Evolutionary conservation across 1,140 invertebrate genomes (phyloP), one percentile per base, ranked within the genome.

Genomic region (Frieseomelitta varia): DNA sequence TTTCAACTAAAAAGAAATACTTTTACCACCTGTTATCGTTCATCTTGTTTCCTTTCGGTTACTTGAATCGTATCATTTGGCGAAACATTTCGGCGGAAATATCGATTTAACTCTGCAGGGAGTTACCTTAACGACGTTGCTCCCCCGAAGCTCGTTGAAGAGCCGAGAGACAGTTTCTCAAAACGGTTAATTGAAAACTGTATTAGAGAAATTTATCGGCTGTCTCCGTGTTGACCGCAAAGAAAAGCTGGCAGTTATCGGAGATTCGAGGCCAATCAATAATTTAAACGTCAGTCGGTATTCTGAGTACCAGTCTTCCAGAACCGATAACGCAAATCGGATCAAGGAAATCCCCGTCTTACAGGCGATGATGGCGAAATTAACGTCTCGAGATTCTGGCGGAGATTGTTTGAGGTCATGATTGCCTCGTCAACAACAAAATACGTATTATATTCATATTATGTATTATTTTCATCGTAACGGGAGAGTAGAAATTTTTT

Each of bases 291-390:
- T 27, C 56, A 55, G 15, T 21, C 65, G 75, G 77, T 69, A 88
- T 71, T 65, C 47, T 27, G 55, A 12, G n/a, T 58, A 56, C 47
- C 75, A 79, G 55, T 74, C 71, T 86, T 84, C 53, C 74, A 65
- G 79, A 63, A 88, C 55, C 76, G 87, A 89, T 86, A 89, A 77
- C 55, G 73, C 76, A 85, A 88, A 89, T 89, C 87, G 84, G 84
- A 89, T 89, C 87, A 88, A 34, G 79, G 79, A 82, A 85, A 89
- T 88, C 79, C 83, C 78, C 56, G 69, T 65, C 83, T 85, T 87
- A 76, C 51, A 58, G 65, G 14, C 67, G 34, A 61, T 63, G 34
- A 67, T 90, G 69, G 78, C 56, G 58, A 90, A 19, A 73, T 87
- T 87, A 81, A 90, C 68, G 71, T 53, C 55, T 11, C 10, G 11